phyloP scores from a whole-genome alignment of 92 coral and sea anemone genomes.

The Meandrina meandrites region DNA sequence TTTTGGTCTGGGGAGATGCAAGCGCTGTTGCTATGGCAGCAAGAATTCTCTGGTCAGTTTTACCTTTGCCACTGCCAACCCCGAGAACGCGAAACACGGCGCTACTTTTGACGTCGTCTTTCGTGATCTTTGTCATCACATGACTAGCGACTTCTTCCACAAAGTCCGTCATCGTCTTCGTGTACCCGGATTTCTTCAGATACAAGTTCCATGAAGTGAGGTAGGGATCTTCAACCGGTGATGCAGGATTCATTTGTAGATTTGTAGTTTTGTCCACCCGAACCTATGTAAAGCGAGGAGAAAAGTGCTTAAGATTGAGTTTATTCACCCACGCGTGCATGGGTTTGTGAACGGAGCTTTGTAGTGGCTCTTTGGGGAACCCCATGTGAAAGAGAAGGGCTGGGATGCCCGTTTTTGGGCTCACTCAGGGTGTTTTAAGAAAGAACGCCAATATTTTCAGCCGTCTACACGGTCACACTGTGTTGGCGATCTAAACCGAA shows the following conservation, averaged over 20 bases:
- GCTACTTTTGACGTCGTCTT: neutral
- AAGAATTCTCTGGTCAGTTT: conserved; percentile 6
- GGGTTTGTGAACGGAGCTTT: neutral
- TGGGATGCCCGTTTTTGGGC: no score
- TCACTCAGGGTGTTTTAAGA: no score
- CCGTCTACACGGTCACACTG: no score
- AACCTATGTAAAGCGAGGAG: neutral
- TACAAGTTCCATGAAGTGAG: neutral
- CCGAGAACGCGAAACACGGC: conserved; percentile 9
- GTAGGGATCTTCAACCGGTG: neutral
- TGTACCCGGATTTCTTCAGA: neutral
- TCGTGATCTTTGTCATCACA: neutral
- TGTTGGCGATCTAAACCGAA: no score
- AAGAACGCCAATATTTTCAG: no score
- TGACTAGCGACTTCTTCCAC: conserved; percentile 16
- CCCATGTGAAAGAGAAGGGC: no score
- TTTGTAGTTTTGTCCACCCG: neutral
- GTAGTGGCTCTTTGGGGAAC: no score
- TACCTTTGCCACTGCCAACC: conserved; percentile 4
- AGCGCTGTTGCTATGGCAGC: neutral
- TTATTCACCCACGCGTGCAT: neutral
- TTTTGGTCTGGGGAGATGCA: neutral
- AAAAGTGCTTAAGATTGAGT: neutral
- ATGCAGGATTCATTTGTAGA: neutral
- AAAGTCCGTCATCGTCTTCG: neutral